Evolutionary conservation across 2,888 invertebrate species (phyloP).

Genomic region (Drosophila anomalata): DNA sequence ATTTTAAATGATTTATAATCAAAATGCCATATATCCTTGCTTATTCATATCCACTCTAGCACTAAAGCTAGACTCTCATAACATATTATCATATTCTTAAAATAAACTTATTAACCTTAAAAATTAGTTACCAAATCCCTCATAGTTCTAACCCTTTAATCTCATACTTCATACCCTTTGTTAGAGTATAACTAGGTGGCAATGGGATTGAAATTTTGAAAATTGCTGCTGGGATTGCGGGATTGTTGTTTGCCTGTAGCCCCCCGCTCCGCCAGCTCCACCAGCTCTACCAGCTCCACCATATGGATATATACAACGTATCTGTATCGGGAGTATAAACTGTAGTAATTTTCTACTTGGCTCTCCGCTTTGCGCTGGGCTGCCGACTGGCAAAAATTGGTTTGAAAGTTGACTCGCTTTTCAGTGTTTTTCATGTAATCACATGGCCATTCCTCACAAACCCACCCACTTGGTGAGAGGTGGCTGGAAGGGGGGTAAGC

Average conservation of each 20-base stretch:
- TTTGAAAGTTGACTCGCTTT: slow-evolving; percentile 52
- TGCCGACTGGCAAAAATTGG: slow-evolving; percentile 62
- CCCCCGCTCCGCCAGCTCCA: not conserved
- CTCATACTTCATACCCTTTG: not conserved
- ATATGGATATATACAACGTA: slow-evolving; percentile 1
- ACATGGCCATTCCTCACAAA: slow-evolving; percentile 38
- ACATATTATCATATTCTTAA: no score
- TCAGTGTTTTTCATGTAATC: slow-evolving; percentile 60
- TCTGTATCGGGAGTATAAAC: slow-evolving; percentile 40
- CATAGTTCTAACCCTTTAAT: not conserved
- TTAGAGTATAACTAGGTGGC: slow-evolving; percentile 31
- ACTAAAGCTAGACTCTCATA: no score
- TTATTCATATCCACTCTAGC: no score
- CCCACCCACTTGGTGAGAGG: not conserved
- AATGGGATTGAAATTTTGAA: slow-evolving; percentile 76
- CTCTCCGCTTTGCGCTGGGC: slow-evolving; percentile 28
- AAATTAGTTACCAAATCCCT: not conserved
- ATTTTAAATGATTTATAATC: no score
- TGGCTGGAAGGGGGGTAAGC: slow-evolving; percentile 37
- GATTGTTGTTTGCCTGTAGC: slow-evolving; percentile 53
- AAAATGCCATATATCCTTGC: no score
- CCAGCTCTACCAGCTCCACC: not conserved
- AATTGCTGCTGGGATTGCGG: slow-evolving; percentile 80
- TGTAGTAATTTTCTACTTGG: slow-evolving; percentile 63
- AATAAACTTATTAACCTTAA: no score